Percentiles rank a stretch among this genome's conserved stretches.
phyloP scores from a whole-genome alignment of 2,888 invertebrate genomes.

The Synanthedon formicaeformis region DNA sequence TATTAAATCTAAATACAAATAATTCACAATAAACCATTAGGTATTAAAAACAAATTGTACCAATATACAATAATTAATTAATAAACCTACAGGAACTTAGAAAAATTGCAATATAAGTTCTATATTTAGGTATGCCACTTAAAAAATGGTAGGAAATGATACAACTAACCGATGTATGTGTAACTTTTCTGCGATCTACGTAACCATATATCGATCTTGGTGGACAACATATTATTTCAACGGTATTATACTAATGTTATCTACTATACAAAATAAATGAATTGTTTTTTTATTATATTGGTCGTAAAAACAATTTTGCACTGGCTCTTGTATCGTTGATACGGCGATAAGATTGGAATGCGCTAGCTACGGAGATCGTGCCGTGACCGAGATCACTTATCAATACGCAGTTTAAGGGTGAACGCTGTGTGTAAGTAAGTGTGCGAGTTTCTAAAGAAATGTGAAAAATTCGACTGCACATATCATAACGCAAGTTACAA shows the following conservation, averaged over 20 bases:
- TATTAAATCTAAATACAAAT: constrained; percentile 62
- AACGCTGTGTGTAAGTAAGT: background rate
- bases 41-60: constrained; percentile 65
- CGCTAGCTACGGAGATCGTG: constrained; percentile 43
- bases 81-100: constrained; percentile 71
- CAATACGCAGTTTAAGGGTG: background rate
- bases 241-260: constrained; percentile 28
- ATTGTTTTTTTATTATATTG: constrained; percentile 32
- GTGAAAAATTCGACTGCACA: constrained; percentile 22
- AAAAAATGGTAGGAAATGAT: constrained; percentile 44
- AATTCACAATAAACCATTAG: constrained; percentile 65
- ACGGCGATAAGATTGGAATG: constrained; percentile 54
- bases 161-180: constrained; percentile 36
- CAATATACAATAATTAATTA: constrained; percentile 58
- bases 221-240: constrained; percentile 33
- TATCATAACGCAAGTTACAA: constrained; percentile 72
- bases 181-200: constrained; percentile 18
- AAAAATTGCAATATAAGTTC: constrained; percentile 69
- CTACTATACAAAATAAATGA: constrained; percentile 41
- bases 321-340: constrained; percentile 25
- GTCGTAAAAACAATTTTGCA: constrained; percentile 44
- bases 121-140: constrained; percentile 70
- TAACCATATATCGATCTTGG: constrained; percentile 15
- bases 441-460: background rate
- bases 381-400: background rate